Percentiles rank a stretch among this genome's conserved stretches.
These are phyloP conservation scores for Picus viridis DNA, from an alignment of 2,797 vertebrate species.

Conservation along the genomic window DNA sequence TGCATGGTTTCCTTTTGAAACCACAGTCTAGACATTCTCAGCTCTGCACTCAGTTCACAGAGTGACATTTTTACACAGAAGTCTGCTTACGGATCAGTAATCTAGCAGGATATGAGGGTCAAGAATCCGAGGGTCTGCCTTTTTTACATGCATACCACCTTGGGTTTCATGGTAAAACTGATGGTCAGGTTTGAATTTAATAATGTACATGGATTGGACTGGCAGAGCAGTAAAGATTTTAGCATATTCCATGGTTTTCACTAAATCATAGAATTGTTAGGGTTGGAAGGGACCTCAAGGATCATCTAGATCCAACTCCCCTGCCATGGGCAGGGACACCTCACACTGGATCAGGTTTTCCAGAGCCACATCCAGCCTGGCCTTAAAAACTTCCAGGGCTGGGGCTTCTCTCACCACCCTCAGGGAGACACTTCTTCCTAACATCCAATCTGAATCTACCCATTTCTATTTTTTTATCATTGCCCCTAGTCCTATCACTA, in stretches of 20 bases:
- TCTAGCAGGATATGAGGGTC: not conserved
- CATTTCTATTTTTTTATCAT: too few relatives aligned
- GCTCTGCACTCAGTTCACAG: not conserved
- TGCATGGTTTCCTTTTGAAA: constrained; percentile 36
- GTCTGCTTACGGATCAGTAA: not conserved
- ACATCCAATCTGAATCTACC: too few relatives aligned
- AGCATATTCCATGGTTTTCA: not conserved
- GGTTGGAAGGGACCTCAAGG: too few relatives aligned
- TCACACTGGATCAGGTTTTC: too few relatives aligned
- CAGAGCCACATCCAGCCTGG: too few relatives aligned
- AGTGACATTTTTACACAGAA: not conserved
- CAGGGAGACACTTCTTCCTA: too few relatives aligned
- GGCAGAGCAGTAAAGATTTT: constrained; percentile 7
- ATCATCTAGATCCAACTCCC: too few relatives aligned
- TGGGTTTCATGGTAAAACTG: not conserved
- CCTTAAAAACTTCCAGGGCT: too few relatives aligned
- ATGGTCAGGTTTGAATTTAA: not conserved
- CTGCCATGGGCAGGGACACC: too few relatives aligned
- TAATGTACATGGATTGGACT: not conserved
- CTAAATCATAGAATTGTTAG: not conserved
- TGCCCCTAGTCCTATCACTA: too few relatives aligned
- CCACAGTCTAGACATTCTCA: constrained; percentile 55
- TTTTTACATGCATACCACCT: not conserved
- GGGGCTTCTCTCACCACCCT: too few relatives aligned
- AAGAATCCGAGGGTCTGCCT: not conserved